Base-by-base conservation (phyloP, 2,888 invertebrate species). In the Acronicta leporina region DNA sequence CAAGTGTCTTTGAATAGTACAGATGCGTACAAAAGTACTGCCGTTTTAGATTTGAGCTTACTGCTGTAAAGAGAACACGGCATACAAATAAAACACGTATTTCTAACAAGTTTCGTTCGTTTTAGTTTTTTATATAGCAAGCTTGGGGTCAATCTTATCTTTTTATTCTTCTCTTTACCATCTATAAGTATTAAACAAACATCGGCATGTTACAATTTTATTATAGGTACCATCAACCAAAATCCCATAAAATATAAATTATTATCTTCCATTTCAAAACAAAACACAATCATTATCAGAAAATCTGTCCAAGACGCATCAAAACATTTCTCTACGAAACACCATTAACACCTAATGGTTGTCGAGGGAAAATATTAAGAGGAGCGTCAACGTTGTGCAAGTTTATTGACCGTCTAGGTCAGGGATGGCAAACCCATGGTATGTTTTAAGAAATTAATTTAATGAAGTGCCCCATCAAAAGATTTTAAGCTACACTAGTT, bases 401-500 rank as follows among this genome's bases (percentile, higher is more conserved):
- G 78, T 82, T 77, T 80, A 87, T 87, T 83, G 83, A 80, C 81
- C 76, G 78, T 82, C 81, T 78, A 68, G 69, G 67, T 38, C 38
- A 38, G 38, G 38, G 38, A 7, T 38, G n/a, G 38, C n/a, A n/a
- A 38, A 38, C 38, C 38, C 1, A 38, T 38, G 38, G 38, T 27
- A 27, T 4, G 5, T 9, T 1, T 30, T 30, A 10, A 9, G 9
- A 30, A 30, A 30, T 30, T 5, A 30, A 30, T 30, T 27, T 27
- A 6, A 27, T 27, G 27, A 7, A 5, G 27, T 27, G 27, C 27
- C 5, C 27, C 27, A 27, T 5, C 27, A 5, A 27, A 20, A 20
- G 2, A 20, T 20, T 20, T 20, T 20, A 20, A 20, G 4, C 20
- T 20, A 20, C 20, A 4, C 20, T 20, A 20, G 20, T 3, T 20